Evolutionary conservation across 2,888 invertebrate species (phyloP), one percentile per base, ranked within the genome.

Genomic region (Himalopsyche japonica): DNA sequence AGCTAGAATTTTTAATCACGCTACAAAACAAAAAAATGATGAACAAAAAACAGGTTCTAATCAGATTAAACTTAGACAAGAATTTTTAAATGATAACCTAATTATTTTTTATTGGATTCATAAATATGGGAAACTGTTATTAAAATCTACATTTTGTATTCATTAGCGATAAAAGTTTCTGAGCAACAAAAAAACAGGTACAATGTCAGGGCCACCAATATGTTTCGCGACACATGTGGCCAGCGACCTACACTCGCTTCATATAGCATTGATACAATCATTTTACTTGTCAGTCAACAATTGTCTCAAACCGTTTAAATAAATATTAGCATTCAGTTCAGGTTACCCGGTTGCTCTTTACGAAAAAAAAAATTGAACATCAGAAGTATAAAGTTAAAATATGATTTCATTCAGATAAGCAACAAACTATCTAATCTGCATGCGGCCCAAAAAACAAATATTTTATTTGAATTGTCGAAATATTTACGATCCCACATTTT

Each of bases 41-140:
- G 0, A 10, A 3, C 57, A 57, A 49, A 43, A 37, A 49, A 79
- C 79, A 49, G 47, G 27, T 79, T 37, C 5, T 43, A 47, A 79
- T 79, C 57, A 57, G 57, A n/a, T 57, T 57, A 57, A 57, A 57
- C 20, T 57, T 57, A 57, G 20, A 83, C 80, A 84, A 84, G 79
- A 81, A 85, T 86, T 81, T 32, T 87, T 86, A 86, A 88, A 87
- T 87, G 80, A 86, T 85, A 86, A 84, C 32, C 76, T 77, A 57
- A 82, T 76, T 48, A 49, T 57, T 81, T 18, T 84, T 84, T 86
- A 87, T 86, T 81, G 12, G 64, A 80, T 86, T 84, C 79, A 87
- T 87, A 80, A 77, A 43, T 78, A 84, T 64, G 82, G 81, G 82
- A 82, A 82, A 82, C 70, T 81, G 84, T 83, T 83, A 84, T 20